A percentile compares a stretch with the other conserved stretches of the same genome.
Evolutionary conservation across 2,888 invertebrate species (phyloP).

Genomic region (Nasonovia ribisnigri): DNA sequence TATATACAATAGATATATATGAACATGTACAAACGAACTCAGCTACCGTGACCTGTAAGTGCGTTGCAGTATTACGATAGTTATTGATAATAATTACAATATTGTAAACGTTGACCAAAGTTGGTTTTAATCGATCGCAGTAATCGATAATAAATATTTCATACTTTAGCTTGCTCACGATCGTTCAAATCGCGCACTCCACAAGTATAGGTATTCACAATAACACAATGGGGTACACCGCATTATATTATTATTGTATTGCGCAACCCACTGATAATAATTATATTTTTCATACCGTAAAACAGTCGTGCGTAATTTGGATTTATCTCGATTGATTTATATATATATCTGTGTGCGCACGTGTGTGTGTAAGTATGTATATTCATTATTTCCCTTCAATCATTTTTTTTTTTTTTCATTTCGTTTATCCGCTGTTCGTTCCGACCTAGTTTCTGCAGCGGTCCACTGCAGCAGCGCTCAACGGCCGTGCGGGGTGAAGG

Average conservation of each 20-base stretch:
- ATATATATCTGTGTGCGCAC: not conserved
- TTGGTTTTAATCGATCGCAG: not conserved
- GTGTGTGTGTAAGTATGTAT: not conserved
- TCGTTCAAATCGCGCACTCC: conserved; percentile 3
- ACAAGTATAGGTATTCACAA: not conserved
- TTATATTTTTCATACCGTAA: conserved; percentile 34
- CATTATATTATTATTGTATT: not conserved
- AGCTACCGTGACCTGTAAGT: not conserved
- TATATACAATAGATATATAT: not conserved
- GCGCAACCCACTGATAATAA: not conserved
- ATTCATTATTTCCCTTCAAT: conserved; percentile 29
- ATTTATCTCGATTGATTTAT: conserved; percentile 35
- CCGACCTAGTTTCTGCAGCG: conserved; percentile 28
- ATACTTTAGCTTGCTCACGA: not conserved
- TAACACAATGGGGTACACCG: not conserved
- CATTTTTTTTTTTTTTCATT: not conserved
- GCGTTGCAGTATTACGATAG: not conserved
- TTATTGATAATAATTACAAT: not conserved
- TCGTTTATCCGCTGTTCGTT: not conserved
- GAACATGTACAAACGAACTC: not conserved
- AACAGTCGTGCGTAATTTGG: conserved; percentile 39
- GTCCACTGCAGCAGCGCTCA: not conserved
- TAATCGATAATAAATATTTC: conserved; percentile 31
- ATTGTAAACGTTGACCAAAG: not conserved
- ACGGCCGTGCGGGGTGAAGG: conserved; percentile 36